phyloP scores from a whole-genome alignment of 1,140 invertebrate species.

The Oryctes rhinoceros region DNA sequence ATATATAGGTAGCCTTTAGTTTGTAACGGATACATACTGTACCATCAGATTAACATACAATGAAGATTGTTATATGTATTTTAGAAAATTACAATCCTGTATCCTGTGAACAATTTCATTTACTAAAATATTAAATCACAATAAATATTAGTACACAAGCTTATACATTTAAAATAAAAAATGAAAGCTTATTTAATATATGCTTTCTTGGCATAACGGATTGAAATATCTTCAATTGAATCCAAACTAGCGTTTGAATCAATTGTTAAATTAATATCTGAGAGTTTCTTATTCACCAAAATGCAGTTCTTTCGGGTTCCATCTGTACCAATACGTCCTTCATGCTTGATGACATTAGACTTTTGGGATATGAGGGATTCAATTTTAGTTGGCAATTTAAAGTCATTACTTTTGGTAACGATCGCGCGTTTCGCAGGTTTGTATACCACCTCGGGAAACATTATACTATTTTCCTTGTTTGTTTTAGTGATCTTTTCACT shows the following conservation, averaged over 20 bases:
- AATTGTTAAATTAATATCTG: background rate
- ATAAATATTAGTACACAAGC: no score
- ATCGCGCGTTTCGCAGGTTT: background rate
- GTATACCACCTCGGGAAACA: conserved; percentile 5
- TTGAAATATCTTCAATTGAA: conserved; percentile 7
- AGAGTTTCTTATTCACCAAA: background rate
- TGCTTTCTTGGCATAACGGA: background rate
- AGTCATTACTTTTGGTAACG: background rate
- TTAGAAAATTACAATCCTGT: no score
- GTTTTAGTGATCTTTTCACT: background rate
- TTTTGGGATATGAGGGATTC: background rate
- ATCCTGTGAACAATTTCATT: no score
- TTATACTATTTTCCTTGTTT: conserved; percentile 14
- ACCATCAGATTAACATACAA: no score
- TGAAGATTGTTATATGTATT: no score
- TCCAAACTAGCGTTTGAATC: background rate
- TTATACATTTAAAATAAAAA: background rate
- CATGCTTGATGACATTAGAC: conserved; percentile 2
- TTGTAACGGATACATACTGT: no score
- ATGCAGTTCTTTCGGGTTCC: background rate
- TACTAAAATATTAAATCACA: no score
- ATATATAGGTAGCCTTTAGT: no score
- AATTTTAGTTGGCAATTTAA: background rate
- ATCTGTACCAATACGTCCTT: background rate
- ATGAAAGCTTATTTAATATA: background rate